Evolutionary conservation across 2,888 invertebrate genomes (phyloP), one percentile per base, ranked within the genome.

Genomic region (Eueremaeus valkanovi): DNA sequence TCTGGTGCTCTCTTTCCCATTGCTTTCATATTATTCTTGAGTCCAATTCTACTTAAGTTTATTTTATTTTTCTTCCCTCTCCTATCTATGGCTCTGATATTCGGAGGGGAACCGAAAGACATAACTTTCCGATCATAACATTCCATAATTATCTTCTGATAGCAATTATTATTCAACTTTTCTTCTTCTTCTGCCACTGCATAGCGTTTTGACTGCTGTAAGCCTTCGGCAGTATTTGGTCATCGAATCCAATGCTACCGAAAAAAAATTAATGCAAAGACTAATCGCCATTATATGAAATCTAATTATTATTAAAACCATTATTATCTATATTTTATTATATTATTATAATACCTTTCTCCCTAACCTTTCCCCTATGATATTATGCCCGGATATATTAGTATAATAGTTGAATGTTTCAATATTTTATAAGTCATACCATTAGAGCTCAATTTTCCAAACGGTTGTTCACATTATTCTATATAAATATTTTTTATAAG

Each of bases 71-170:
- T n/a, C n/a, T n/a, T n/a, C n/a, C n/a, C n/a, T n/a, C n/a, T n/a
- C n/a, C n/a, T n/a, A n/a, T n/a, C n/a, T n/a, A n/a, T n/a, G n/a
- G n/a, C n/a, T n/a, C n/a, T n/a, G n/a, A n/a, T n/a, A n/a, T n/a
- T n/a, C n/a, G n/a, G n/a, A n/a, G n/a, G n/a, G n/a, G n/a, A n/a
- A n/a, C n/a, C n/a, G n/a, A n/a, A n/a, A n/a, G n/a, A n/a, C n/a
- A n/a, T n/a, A n/a, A n/a, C n/a, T n/a, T 8, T 21, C 18, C n/a
- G 27, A 58, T 58, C 27, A 29, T 18, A 58, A 29, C 55, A 55
- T 55, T 58, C 29, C 31, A 9, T 58, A 58, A 58, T 58, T 58
- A 58, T 58, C 58, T 58, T 58, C 16, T 58, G 58, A 58, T 58
- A 58, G 58, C 27, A 58, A 58, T 58, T 58, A 58, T 58, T 58